These are phyloP conservation scores for Numida meleagris DNA, from an alignment of 2,113 vertebrate genomes.

Conservation along the genomic window DNA sequence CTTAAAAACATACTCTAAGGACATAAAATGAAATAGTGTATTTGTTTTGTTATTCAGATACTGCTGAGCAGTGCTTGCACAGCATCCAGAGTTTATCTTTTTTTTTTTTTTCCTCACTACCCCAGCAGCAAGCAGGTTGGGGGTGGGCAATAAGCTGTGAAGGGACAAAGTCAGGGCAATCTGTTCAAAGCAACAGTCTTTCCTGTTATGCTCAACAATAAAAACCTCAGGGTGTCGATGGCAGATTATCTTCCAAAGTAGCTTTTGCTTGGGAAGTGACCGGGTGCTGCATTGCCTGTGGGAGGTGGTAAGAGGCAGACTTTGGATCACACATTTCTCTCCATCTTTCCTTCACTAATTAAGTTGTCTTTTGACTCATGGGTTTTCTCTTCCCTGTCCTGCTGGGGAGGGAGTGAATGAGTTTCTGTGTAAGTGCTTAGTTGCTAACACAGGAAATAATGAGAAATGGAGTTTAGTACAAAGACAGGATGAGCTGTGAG, in stretches of 20 bases:
- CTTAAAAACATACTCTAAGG: neutral
- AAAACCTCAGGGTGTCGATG: neutral
- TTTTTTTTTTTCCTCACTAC: neutral
- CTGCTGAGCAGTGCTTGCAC: neutral
- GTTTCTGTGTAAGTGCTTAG: neutral
- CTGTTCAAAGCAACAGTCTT: neutral
- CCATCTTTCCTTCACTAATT: neutral
- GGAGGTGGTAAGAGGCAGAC: neutral
- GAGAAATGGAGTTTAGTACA: neutral
- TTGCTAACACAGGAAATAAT: neutral
- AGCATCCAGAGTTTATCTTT: neutral
- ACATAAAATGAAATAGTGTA: neutral
- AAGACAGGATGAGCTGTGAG: neutral
- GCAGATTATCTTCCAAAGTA: neutral
- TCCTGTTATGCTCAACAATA: neutral
- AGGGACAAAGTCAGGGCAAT: neutral
- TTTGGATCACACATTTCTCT: neutral
- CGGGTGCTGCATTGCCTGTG: neutral
- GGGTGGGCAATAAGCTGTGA: neutral
- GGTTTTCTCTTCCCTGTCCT: neutral
- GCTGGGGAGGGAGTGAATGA: neutral
- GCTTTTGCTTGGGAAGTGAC: neutral
- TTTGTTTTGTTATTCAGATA: neutral
- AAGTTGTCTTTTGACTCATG: neutral
- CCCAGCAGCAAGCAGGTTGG: neutral